Evolutionary conservation across 2,113 vertebrate genomes (phyloP).

Genomic region (Phyllopteryx taeniolatus): DNA sequence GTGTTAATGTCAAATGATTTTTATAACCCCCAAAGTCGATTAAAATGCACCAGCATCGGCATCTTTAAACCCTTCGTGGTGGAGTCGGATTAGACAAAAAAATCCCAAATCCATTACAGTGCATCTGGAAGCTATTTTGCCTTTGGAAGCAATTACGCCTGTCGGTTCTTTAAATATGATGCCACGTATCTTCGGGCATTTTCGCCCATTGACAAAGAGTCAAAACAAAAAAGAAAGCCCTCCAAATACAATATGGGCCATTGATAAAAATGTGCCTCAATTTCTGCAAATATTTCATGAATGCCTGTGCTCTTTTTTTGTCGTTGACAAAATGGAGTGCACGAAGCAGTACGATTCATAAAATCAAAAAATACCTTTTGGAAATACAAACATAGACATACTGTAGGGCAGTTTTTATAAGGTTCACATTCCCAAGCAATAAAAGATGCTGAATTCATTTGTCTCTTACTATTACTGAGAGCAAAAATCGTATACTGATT

Average conservation of each 20-base stretch:
- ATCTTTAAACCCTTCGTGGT: constrained; percentile 14
- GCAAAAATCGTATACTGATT: no score
- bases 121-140: not conserved
- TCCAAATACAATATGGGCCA: not conserved
- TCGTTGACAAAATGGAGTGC: not conserved
- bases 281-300: not conserved
- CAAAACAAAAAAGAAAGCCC: no score
- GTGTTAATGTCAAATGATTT: not conserved
- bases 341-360: not conserved
- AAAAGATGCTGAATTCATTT: no score
- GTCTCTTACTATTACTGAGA: no score
- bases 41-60: not conserved
- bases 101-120: not conserved
- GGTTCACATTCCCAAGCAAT: no score
- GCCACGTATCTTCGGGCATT: no score
- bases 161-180: no score
- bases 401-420: no score
- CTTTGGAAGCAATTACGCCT: no score
- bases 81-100: not conserved
- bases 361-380: not conserved
- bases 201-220: no score
- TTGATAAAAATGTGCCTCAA: not conserved
- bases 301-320: not conserved
- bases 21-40: not conserved
- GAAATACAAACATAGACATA: not conserved